Base-by-base conservation (phyloP, 1,140 invertebrate species). In the Lordiphosa mommai region DNA sequence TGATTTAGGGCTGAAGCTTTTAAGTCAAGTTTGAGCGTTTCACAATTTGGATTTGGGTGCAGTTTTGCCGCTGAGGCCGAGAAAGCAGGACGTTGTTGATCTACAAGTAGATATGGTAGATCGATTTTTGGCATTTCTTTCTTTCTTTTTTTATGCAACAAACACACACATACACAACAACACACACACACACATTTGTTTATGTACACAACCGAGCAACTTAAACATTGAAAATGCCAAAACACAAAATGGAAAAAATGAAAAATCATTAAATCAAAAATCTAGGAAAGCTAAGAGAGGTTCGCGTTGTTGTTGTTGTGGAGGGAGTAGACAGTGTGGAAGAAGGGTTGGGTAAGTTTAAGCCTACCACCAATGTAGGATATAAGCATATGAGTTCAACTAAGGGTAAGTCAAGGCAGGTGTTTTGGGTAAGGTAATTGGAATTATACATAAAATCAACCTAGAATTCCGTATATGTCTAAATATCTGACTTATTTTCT, bases 71-170 rank as follows among this genome's bases (percentile, higher is more conserved):
- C 72, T 43, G 88, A 89, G 66, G 88, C 86, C 86, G 88, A 89
- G 85, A 88, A 89, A 89, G 88, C 88, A 89, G 88, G 88, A 89
- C 86, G 77, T 71, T 82, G 85, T 49, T 82, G 86, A 89, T 89
- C 88, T 89, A 89, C 87, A 89, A 89, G 69, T 80, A 88, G 80
- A 88, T 64, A 87, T 88, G 86, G 86, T 88, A 88, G 86, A 88
- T 88, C 86, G 76, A 61, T 87, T 74, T 69, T 46, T 72, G 44
- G 50, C 61, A 67, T 58, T 67, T 59, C 27, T 41, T 43, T 43
- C 40, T 12, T 13, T 38, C n/a, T 38, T 43, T 43, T 29, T 8
- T 20, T 43, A 23, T 63, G 59, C 63, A 32, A 57, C 67, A 63
- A 47, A 20, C 58, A 77, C 69, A 58, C 71, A 66, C 72, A 53